These are phyloP conservation scores for Todiramphus saurophagus DNA, from an alignment of 2,113 vertebrate species.

Conservation along the genomic window DNA sequence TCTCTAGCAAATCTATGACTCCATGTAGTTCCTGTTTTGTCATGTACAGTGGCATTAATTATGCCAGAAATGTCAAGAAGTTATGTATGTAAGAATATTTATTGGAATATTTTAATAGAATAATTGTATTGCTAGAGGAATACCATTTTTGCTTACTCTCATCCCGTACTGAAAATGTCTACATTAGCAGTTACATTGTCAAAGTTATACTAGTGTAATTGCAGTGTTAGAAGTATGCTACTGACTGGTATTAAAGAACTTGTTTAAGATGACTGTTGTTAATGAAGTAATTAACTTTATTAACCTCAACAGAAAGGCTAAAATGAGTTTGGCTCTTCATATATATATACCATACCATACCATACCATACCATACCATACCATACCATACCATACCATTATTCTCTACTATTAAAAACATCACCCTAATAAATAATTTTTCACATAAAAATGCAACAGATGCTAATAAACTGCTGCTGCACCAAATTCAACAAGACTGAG, in stretches of 20 bases:
- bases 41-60: background rate
- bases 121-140: background rate
- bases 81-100: background rate
- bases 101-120: background rate
- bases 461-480: background rate
- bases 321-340: background rate
- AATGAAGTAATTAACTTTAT: background rate
- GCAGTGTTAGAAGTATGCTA: background rate
- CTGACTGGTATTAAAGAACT: background rate
- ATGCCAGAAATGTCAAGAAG: background rate
- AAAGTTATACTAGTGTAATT: background rate
- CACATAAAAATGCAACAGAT: background rate
- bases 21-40: background rate
- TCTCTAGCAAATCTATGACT: background rate
- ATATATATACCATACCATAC: too few species aligned
- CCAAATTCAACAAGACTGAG: background rate
- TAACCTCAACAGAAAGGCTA: background rate
- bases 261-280: background rate
- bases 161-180: background rate
- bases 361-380: background rate
- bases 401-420: background rate
- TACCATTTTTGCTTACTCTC: background rate
- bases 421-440: background rate
- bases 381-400: background rate
- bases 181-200: background rate